Evolutionary conservation across 2,113 vertebrate genomes (phyloP).

Genomic region (Raphicerus campestris): DNA sequence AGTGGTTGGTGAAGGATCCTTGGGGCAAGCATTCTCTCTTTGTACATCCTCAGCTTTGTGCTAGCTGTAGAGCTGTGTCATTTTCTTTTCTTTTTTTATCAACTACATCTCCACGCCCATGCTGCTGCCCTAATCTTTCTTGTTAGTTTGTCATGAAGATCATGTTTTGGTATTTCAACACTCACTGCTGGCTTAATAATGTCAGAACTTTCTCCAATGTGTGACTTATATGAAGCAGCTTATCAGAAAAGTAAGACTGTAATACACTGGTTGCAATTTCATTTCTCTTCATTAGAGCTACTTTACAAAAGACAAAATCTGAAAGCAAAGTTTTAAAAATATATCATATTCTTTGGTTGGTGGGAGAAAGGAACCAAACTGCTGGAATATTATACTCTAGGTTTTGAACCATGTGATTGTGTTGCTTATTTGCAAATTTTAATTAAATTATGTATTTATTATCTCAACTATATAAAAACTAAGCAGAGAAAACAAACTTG

Average conservation of each 20-base stretch:
- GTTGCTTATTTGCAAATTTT: background rate
- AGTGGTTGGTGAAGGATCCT: background rate
- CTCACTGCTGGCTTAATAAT: background rate
- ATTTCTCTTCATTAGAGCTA: background rate
- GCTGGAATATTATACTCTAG: background rate
- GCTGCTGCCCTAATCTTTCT: background rate
- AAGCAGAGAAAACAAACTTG: background rate
- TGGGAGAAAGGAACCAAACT: background rate
- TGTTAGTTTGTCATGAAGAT: background rate
- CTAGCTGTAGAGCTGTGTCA: background rate
- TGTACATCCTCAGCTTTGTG: background rate
- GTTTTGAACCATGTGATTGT: background rate
- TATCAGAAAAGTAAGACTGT: background rate
- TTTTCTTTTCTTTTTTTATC: background rate
- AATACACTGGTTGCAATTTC: background rate
- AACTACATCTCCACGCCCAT: background rate
- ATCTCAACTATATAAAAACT: background rate
- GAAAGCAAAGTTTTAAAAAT: conserved; percentile 16
- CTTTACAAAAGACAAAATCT: background rate
- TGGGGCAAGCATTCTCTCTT: background rate
- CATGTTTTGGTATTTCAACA: background rate
- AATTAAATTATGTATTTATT: background rate
- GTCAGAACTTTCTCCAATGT: background rate
- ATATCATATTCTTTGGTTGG: background rate
- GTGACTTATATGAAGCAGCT: background rate